Percentiles rank a stretch among this genome's conserved stretches.
Conservation (phyloP, 2,888 invertebrate species). For the Alitta virens region DNA sequence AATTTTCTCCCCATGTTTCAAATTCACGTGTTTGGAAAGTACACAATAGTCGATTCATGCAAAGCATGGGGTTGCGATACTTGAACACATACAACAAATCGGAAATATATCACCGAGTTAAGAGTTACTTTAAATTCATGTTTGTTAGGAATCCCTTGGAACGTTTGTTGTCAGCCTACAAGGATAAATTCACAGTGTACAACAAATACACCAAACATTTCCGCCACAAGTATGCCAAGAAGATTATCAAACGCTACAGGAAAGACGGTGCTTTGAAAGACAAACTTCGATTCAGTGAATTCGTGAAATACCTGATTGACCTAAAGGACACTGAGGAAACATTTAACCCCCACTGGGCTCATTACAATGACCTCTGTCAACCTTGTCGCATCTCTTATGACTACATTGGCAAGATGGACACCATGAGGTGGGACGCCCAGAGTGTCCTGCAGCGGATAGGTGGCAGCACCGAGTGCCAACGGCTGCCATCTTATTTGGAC, state of each 20-base stretch:
- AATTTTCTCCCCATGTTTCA: background rate
- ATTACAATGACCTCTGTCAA: background rate
- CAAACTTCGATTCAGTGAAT: constrained; percentile 72
- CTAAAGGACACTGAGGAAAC: background rate
- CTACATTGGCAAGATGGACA: background rate
- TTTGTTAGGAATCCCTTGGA: constrained; percentile 90
- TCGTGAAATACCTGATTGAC: constrained; percentile 64
- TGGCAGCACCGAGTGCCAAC: background rate
- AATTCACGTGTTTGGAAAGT: background rate
- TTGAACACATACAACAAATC: constrained; percentile 60
- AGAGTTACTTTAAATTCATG: constrained; percentile 78
- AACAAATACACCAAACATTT: constrained; percentile 38
- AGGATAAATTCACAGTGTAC: constrained; percentile 75
- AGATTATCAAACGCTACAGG: constrained; percentile 76
- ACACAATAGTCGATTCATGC: constrained; percentile 11
- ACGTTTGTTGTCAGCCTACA: constrained; percentile 81
- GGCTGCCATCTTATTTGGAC: background rate
- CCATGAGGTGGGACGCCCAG: background rate
- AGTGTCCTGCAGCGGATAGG: background rate
- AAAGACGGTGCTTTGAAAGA: constrained; percentile 32
- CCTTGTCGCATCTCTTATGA: background rate
- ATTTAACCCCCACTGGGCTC: background rate
- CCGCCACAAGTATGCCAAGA: constrained; percentile 60
- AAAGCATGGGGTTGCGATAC: constrained; percentile 12
- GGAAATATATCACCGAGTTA: constrained; percentile 68